Evolutionary conservation across 2,113 vertebrate genomes (phyloP).

Genomic region (Platycercus adscitus): DNA sequence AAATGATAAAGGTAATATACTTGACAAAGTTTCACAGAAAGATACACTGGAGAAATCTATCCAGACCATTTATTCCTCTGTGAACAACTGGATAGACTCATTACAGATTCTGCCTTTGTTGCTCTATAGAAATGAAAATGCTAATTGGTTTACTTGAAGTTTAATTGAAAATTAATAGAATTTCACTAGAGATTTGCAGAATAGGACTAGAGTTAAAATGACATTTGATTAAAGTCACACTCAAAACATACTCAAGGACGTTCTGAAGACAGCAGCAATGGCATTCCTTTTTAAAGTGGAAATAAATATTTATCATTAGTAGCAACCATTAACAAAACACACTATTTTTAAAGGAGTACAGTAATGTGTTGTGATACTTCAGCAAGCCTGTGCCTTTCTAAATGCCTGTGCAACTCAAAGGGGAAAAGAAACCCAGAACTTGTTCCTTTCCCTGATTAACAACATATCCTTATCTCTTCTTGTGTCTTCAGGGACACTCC

Average conservation of each 20-base stretch:
- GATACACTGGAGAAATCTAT: constrained; percentile 21
- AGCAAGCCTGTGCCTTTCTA: not conserved
- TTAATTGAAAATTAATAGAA: constrained; percentile 79
- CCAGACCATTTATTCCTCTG: constrained; percentile 65
- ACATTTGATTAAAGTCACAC: constrained; percentile 68
- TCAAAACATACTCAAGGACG: constrained; percentile 66
- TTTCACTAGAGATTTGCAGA: constrained; percentile 68
- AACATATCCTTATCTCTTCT: not conserved
- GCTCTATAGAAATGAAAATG: constrained; percentile 71
- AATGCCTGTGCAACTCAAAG: not conserved
- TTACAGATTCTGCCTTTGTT: constrained; percentile 73
- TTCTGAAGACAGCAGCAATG: not conserved
- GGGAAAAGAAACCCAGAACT: too few species aligned
- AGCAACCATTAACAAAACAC: not conserved
- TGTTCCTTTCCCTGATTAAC: not conserved
- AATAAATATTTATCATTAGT: constrained; percentile 43
- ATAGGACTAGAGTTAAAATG: constrained; percentile 57
- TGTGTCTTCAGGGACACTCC: not conserved
- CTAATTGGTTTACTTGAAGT: constrained; percentile 77
- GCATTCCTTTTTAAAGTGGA: not conserved
- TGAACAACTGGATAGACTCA: constrained; percentile 55
- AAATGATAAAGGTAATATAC: constrained; percentile 45
- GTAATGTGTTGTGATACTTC: not conserved
- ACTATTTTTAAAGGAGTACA: not conserved
- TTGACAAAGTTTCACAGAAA: constrained; percentile 15